Evolutionary conservation across 2,888 invertebrate genomes (phyloP).

Genomic region (Pristionchus arcanus): DNA sequence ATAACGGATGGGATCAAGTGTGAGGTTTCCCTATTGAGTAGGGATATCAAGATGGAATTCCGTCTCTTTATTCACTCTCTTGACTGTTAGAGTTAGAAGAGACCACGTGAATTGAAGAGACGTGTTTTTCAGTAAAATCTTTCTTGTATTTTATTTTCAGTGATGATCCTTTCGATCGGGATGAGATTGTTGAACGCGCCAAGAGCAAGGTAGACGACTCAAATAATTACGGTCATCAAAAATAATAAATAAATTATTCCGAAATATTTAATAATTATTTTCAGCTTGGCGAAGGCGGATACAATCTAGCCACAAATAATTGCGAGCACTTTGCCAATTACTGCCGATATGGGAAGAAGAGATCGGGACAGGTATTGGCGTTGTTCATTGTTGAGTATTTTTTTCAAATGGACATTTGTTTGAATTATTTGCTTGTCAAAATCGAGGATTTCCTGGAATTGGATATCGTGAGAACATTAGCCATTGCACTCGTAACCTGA

Average conservation of each 20-base stretch:
- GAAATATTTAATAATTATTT: neutral
- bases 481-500: too few relatives aligned
- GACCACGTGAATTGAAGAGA: neutral
- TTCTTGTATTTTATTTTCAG: neutral
- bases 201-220: neutral
- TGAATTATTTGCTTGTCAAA: too few relatives aligned
- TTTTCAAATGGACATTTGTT: too few relatives aligned
- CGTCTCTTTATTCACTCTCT: neutral
- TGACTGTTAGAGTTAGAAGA: neutral
- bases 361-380: neutral
- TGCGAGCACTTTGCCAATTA: neutral
- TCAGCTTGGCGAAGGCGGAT: neutral
- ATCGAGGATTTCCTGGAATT: too few relatives aligned
- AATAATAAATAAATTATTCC: neutral
- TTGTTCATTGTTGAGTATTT: too few relatives aligned
- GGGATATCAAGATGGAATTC: neutral
- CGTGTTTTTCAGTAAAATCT: neutral
- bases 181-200: neutral
- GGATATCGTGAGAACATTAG: too few relatives aligned
- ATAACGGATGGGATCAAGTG: neutral
- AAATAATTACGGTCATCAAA: neutral
- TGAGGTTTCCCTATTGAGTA: neutral
- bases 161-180: neutral
- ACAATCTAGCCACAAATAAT: neutral
- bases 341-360: neutral